Conservation (phyloP, 2,888 invertebrate genomes). For the Athetis lepigone region DNA sequence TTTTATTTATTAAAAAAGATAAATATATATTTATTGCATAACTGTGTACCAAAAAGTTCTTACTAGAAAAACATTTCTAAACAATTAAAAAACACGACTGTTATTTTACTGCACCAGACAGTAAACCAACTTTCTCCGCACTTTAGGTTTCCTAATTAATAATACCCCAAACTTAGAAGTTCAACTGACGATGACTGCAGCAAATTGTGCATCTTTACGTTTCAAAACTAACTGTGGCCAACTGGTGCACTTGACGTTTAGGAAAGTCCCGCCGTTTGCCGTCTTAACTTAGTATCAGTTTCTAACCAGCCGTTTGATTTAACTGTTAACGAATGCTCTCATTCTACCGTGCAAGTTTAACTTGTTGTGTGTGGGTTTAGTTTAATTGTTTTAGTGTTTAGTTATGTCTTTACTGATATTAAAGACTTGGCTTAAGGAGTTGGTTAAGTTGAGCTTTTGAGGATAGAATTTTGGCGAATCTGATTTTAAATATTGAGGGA, state of each 20-base stretch:
- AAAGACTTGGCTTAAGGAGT: constrained; percentile 6
- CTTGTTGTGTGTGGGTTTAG: constrained; percentile 21
- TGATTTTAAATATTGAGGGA: too few species aligned
- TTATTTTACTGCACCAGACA: too few species aligned
- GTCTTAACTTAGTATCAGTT: constrained; percentile 70
- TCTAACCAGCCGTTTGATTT: constrained; percentile 69
- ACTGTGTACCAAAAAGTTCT: too few species aligned
- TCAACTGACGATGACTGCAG: constrained; percentile 59
- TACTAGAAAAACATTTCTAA: too few species aligned
- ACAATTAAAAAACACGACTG: too few species aligned
- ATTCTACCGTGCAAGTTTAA: constrained; percentile 49
- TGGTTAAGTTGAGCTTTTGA: too few species aligned
- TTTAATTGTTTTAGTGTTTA: constrained; percentile 41
- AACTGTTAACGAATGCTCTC: constrained; percentile 63
- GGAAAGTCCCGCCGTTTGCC: constrained; percentile 64
- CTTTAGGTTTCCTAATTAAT: neutral
- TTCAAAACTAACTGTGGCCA: constrained; percentile 62
- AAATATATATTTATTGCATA: too few species aligned
- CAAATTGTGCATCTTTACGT: constrained; percentile 63
- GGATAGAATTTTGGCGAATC: too few species aligned
- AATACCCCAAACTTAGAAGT: constrained; percentile 40
- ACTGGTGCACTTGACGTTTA: constrained; percentile 69
- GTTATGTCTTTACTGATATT: constrained; percentile 33
- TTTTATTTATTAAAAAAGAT: too few species aligned
- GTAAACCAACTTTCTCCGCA: neutral